A percentile compares a stretch with the other conserved stretches of the same genome.
phyloP scores from a whole-genome alignment of 2,113 vertebrate genomes.

The Echinops telfairi region DNA sequence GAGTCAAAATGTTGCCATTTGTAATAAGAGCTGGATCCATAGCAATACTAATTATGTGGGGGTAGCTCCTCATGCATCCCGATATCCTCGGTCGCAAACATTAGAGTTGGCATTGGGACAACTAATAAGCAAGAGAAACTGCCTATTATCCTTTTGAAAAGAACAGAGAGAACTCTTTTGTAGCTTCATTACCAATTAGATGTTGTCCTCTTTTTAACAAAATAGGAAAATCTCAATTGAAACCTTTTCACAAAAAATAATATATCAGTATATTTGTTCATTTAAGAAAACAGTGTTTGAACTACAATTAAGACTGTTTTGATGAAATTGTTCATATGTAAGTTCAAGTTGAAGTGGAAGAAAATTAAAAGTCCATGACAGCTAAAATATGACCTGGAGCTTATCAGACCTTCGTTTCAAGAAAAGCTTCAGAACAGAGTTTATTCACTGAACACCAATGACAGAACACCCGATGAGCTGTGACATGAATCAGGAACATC shows the following conservation, averaged over 20 bases:
- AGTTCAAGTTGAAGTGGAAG: no score
- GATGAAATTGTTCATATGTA: no score
- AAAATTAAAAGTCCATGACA: no score
- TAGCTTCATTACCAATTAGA: constrained; percentile 18
- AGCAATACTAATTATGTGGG: not conserved
- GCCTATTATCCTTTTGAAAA: constrained; percentile 27
- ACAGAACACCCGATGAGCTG: no score
- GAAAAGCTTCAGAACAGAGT: no score
- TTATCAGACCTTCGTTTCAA: no score
- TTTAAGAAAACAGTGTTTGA: not conserved
- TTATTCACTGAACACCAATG: no score
- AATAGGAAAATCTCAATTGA: constrained; percentile 4
- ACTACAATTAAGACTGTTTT: not conserved
- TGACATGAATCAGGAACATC: no score
- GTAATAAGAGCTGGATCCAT: not conserved
- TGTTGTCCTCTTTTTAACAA: constrained; percentile 36
- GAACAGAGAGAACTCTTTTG: constrained; percentile 41
- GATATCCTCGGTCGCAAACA: constrained; percentile 29
- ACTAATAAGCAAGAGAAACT: constrained; percentile 13
- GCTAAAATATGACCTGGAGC: no score
- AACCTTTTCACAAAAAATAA: not conserved
- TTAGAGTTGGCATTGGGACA: constrained; percentile 21
- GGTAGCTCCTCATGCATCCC: not conserved
- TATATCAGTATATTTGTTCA: not conserved
- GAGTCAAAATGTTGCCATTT: not conserved